These are phyloP conservation scores for Arctocebus calabarensis DNA, from an alignment of 2,797 vertebrate species.

Conservation along the genomic window DNA sequence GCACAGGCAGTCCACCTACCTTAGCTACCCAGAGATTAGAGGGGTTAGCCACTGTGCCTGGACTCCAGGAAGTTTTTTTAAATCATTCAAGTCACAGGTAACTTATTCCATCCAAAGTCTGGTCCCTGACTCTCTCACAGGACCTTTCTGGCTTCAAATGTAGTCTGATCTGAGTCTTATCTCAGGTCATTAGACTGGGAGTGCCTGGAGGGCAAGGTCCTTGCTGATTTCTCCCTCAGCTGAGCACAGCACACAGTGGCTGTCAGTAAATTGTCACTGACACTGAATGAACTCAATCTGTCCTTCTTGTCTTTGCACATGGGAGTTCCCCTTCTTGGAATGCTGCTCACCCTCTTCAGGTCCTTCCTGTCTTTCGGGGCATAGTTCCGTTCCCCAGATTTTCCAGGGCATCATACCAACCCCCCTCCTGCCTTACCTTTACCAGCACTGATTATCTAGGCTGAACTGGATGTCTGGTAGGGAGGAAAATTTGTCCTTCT, in stretches of 20 bases:
- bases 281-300: not conserved
- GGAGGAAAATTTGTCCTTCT: not conserved
- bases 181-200: slow-evolving; percentile 55
- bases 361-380: not conserved
- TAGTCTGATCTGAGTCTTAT: slow-evolving; percentile 66
- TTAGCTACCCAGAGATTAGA: too few relatives aligned
- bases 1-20: too few relatives aligned
- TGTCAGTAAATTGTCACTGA: slow-evolving; percentile 4
- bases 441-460: not conserved
- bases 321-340: slow-evolving; percentile 44
- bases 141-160: not conserved
- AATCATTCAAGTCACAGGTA: slow-evolving; percentile 47
- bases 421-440: not conserved
- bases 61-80: not conserved
- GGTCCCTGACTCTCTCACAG: slow-evolving; percentile 25
- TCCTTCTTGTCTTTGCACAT: slow-evolving; percentile 41
- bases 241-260: not conserved
- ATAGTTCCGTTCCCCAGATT: slow-evolving; percentile 24
- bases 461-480: not conserved
- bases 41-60: too few relatives aligned
- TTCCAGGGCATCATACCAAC: not conserved
- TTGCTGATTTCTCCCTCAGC: slow-evolving; percentile 26
- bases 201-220: slow-evolving; percentile 62
- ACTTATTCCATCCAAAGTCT: slow-evolving; percentile 62
- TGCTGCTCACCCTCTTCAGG: not conserved